phyloP scores from a whole-genome alignment of 2,797 vertebrate genomes.

The Dicrostonyx torquatus region DNA sequence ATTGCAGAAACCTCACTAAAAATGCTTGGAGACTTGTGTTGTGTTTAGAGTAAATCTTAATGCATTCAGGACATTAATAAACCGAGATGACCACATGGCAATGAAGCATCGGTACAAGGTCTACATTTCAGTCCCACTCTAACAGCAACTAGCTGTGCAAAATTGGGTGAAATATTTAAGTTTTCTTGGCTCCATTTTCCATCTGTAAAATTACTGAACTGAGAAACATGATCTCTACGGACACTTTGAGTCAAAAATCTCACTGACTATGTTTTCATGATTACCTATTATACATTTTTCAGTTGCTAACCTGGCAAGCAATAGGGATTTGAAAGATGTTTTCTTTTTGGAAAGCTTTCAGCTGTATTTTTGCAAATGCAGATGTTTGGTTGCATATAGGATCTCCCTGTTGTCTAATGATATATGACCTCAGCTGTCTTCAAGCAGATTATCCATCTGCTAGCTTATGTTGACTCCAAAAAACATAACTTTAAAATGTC shows the following conservation, averaged over 20 bases:
- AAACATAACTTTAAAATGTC: slow-evolving; percentile 67
- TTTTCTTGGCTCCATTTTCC: slow-evolving; percentile 49
- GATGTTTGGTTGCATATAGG: slow-evolving; percentile 77
- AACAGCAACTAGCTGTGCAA: background rate
- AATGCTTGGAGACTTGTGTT: slow-evolving; percentile 36
- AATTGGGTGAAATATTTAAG: slow-evolving; percentile 23
- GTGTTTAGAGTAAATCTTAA: slow-evolving; percentile 17
- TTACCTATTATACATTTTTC: slow-evolving; percentile 65
- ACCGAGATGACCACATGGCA: background rate
- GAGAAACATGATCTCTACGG: slow-evolving; percentile 56
- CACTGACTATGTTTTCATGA: slow-evolving; percentile 57
- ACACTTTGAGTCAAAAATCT: slow-evolving; percentile 58
- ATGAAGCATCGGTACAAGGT: background rate
- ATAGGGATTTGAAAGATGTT: background rate
- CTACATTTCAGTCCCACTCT: background rate
- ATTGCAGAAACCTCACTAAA: slow-evolving; percentile 66
- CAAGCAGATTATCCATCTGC: slow-evolving; percentile 74
- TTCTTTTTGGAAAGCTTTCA: slow-evolving; percentile 64
- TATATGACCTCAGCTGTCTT: slow-evolving; percentile 69
- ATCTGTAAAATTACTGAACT: slow-evolving; percentile 50
- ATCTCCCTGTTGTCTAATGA: slow-evolving; percentile 75
- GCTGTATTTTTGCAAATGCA: slow-evolving; percentile 74
- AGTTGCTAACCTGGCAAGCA: slow-evolving; percentile 72
- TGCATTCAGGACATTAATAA: background rate
- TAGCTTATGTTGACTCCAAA: slow-evolving; percentile 59